Evolutionary conservation across 2,797 vertebrate genomes (phyloP).

Genomic region (Chiroxiphia lanceolata): DNA sequence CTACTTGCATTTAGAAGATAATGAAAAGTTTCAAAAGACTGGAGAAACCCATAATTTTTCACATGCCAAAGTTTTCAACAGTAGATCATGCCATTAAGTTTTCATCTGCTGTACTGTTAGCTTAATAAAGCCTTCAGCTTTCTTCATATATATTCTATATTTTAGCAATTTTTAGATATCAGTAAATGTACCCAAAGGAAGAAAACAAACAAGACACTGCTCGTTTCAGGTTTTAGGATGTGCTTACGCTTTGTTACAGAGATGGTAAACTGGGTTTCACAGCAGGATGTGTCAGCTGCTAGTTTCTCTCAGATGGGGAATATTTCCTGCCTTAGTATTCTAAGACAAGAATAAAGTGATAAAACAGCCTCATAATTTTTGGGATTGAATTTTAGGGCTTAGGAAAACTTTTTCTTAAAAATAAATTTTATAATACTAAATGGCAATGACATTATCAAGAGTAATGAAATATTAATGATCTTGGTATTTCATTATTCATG

Average conservation of each 20-base stretch:
- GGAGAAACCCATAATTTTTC: not conserved
- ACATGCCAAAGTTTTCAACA: not conserved
- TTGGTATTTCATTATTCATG: slow-evolving; percentile 13
- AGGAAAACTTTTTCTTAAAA: not conserved
- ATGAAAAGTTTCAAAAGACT: not conserved
- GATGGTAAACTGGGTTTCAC: not conserved
- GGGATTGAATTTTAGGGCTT: not conserved
- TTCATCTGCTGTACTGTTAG: not conserved
- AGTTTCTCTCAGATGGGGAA: not conserved
- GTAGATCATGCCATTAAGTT: not conserved
- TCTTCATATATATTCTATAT: not conserved
- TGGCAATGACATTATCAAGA: not conserved
- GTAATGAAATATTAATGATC: not conserved
- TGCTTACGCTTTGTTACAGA: not conserved
- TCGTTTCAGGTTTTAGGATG: not conserved
- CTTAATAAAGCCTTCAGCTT: not conserved
- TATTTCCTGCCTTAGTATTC: not conserved
- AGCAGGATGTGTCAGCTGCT: not conserved
- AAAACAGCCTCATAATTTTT: not conserved
- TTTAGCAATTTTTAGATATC: not conserved
- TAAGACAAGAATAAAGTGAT: not conserved
- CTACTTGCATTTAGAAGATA: not conserved
- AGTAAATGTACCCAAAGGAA: not conserved
- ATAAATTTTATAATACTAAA: not conserved
- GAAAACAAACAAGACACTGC: not conserved